Base-by-base conservation (phyloP, 2,113 vertebrate species). In the Pollachius pollachius region DNA sequence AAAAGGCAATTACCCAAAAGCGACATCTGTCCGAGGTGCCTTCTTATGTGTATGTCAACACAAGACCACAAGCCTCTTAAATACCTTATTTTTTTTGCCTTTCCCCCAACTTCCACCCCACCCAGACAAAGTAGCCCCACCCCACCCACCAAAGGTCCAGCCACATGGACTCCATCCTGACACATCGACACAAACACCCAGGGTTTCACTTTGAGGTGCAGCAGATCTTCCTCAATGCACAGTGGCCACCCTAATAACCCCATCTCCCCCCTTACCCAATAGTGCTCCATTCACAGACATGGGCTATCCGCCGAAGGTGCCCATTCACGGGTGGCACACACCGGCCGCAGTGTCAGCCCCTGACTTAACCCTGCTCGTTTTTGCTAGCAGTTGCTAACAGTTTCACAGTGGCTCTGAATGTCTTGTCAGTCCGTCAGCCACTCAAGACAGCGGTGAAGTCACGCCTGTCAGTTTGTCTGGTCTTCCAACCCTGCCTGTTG, bases 211-310 rank as follows among this genome's bases (percentile, higher is more conserved):
- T 48, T 48, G 41, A 9, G 41, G 8, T 89, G 87, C 86, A 81
- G 82, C 81, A 85, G 85, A 89, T 91, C 84, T 85, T 90, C 79
- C 84, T 87, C 78, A 75, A 9, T 84, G 30, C 78, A 92, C 90
- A 93, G 92, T 90, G 88, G 79, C 79, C 72, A 85, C 89, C 88
- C 91, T 91, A 91, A 91, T 93, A 88, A 91, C 54, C 41, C 87
- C 84, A 87, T 81, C 89, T 84, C 76, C 48, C 85, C 84, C 87
- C 88, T 86, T 88, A 85, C 80, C 89, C 88, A 88, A 90, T 85
- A 78, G 88, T 73, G 74, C 84, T 23, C 83, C 86, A 91, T 89
- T 91, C 83, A 91, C 80, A 85, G 83, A 61, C 85, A 34, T 34
- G 61, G 79, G 16, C 34, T 72, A 80, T 83, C 82, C 87, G 83